Evolutionary conservation across 2,797 vertebrate genomes (phyloP).

Genomic region (Otolemur crassicaudatus): DNA sequence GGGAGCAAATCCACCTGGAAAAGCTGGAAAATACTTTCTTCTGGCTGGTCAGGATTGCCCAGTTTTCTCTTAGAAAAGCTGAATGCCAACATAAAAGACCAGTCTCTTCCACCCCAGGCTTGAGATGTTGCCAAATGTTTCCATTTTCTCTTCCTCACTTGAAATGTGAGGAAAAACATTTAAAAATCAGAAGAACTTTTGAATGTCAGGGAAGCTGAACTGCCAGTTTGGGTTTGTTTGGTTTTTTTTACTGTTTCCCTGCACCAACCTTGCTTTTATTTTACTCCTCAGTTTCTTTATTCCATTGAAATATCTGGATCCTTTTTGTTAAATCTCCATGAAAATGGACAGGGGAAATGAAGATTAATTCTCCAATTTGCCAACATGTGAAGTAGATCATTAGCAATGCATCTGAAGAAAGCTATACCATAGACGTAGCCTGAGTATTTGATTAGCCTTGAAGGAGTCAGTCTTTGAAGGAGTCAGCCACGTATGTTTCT

Average conservation of each 20-base stretch:
- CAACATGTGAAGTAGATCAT: background rate
- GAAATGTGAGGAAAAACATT: background rate
- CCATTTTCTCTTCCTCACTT: background rate
- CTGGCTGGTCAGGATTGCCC: background rate
- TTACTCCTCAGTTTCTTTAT: background rate
- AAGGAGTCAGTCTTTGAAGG: background rate
- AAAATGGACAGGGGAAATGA: background rate
- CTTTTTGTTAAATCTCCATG: background rate
- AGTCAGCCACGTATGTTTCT: background rate
- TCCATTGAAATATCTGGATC: background rate
- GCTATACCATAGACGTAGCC: background rate
- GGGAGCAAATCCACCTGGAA: background rate
- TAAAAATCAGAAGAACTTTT: slow-evolving; percentile 17
- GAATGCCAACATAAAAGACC: background rate
- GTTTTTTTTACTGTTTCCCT: slow-evolving; percentile 5
- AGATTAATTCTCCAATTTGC: slow-evolving; percentile 2
- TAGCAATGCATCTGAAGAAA: background rate
- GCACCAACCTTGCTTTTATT: background rate
- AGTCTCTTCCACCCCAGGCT: background rate
- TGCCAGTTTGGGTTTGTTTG: background rate
- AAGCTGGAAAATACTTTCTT: background rate
- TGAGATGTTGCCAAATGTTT: background rate
- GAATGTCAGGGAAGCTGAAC: background rate
- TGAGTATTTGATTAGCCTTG: slow-evolving; percentile 4
- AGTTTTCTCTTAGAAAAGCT: background rate